Evolutionary conservation across 1,140 invertebrate species (phyloP), one percentile per base, ranked within the genome.

Genomic region (Chrysopa pallens): DNA sequence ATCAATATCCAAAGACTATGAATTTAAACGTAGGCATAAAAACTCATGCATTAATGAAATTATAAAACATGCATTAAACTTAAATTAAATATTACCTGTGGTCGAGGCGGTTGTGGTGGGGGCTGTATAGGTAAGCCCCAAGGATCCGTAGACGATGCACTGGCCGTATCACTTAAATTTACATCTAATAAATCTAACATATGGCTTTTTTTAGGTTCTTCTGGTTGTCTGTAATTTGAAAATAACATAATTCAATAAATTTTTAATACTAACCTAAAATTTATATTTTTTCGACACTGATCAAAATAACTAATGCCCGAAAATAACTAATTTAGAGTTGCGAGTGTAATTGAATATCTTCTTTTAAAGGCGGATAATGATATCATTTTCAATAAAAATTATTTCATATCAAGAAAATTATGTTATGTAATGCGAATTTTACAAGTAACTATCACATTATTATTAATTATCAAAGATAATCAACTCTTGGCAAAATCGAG

Each of bases 141-240:
- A 8, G 82, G 80, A 61, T 84, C 80, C 12, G 65, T 61, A 38
- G 66, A 61, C 42, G 57, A 55, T 29, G 66, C 63, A 44, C 58
- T 56, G 35, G 66, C 57, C 1, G 69, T 62, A 45, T 75, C 71
- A 15, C 74, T 74, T 48, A 88, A 63, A 59, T 76, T 80, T 36
- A 88, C 80, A 56, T 88, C 86, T 48, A 89, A 62, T 52, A 89
- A 64, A 63, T 90, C 85, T 29, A 87, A 60, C 59, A 89, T 68
- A 55, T 84, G 80, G 54, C 77, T 84, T 57, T 57, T 42, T 54
- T 59, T 57, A 38, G 52, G 51, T 38, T 53, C 53, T 4, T 45
- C 51, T 9, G 47, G 31, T 33, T 9, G n/a, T 11, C 31, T 27
- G 7, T 5, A 38, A 38, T 38, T 23, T 23, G 5, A 23, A 23